These are phyloP conservation scores for Dermochelys coriacea DNA, from an alignment of 2,797 vertebrate species.

Conservation along the genomic window DNA sequence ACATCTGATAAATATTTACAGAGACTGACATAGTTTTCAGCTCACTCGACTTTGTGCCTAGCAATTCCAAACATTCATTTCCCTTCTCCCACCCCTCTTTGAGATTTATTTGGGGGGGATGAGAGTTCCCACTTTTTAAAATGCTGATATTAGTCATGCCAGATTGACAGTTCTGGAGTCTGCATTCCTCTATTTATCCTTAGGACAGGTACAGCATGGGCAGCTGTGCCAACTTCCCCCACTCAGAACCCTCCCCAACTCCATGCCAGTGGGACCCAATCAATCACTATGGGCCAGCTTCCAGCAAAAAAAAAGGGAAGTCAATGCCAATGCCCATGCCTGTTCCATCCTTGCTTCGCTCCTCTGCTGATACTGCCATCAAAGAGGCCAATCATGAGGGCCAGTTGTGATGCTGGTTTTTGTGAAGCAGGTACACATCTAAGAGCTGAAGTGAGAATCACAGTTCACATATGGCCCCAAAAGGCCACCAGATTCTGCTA, in stretches of 20 bases:
- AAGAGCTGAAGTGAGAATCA: not conserved
- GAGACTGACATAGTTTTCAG: conserved; percentile 82
- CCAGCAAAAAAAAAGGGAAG: not conserved
- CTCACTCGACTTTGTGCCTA: conserved; percentile 76
- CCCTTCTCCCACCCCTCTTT: conserved; percentile 1
- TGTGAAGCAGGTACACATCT: not conserved
- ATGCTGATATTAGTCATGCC: not conserved
- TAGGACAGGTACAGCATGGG: not conserved
- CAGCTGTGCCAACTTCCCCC: not conserved
- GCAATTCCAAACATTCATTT: conserved; percentile 77
- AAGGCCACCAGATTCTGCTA: not conserved
- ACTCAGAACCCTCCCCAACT: not conserved
- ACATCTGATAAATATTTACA: conserved; percentile 83
- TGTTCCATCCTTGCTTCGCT: not conserved
- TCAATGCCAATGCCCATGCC: not conserved
- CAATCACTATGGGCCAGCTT: not conserved
- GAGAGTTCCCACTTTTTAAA: not conserved
- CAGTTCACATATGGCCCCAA: not conserved
- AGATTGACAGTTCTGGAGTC: not conserved
- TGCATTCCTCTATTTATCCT: not conserved
- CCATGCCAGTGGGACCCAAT: not conserved
- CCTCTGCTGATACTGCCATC: not conserved
- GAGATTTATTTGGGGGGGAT: fast-evolving
- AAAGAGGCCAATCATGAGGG: not conserved
- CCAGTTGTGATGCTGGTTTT: not conserved